These are phyloP conservation scores for Hydrotaea cyrtoneurina DNA, from an alignment of 2,888 invertebrate species.

Conservation along the genomic window DNA sequence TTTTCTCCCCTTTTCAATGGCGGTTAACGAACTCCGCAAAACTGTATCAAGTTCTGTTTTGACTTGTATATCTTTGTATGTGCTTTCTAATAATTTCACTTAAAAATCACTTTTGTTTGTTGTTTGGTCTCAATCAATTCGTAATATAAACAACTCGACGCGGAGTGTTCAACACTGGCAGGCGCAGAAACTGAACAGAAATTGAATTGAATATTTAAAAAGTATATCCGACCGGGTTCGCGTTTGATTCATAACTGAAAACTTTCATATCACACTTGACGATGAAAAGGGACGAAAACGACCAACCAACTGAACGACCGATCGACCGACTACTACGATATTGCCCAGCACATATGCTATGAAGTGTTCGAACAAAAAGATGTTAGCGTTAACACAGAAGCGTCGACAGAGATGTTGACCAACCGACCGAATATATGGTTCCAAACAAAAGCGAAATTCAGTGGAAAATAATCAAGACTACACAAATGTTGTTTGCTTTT, in stretches of 20 bases:
- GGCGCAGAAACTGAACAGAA: background rate
- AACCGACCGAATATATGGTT: background rate
- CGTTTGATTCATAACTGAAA: constrained; percentile 65
- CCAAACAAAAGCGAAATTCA: constrained; percentile 21
- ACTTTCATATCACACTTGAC: constrained; percentile 26
- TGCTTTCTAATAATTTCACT: constrained; percentile 6
- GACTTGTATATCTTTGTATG: background rate
- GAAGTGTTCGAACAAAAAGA: constrained; percentile 13
- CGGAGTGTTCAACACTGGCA: background rate
- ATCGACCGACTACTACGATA: background rate
- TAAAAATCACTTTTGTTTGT: constrained; percentile 25
- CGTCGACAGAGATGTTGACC: background rate
- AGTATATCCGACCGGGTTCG: constrained; percentile 56
- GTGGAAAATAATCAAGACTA: constrained; percentile 30
- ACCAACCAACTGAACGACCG: constrained; percentile 5
- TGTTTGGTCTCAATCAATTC: constrained; percentile 3
- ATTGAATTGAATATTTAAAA: background rate
- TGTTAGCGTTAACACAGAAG: background rate
- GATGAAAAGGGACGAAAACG: constrained; percentile 65
- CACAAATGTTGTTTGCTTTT: constrained; percentile 12
- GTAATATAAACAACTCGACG: background rate
- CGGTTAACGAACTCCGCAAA: constrained; percentile 8
- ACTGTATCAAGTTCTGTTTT: background rate
- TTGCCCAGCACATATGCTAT: background rate
- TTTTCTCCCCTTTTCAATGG: constrained; percentile 6